phyloP scores from a whole-genome alignment of 2,888 invertebrate genomes.

The Villa cingulata region DNA sequence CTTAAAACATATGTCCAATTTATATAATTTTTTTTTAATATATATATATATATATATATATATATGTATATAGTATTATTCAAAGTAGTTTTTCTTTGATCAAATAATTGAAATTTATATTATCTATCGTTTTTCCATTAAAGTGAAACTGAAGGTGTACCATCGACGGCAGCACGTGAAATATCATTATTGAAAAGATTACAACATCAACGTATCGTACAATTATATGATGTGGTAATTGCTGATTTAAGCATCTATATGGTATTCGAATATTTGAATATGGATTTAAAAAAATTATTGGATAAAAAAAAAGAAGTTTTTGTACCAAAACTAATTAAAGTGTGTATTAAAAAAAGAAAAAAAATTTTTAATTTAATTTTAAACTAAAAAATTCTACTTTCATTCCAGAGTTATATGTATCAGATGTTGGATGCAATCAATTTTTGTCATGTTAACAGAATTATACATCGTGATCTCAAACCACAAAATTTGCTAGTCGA shows the following conservation, averaged over 20 bases:
- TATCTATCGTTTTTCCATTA: no score
- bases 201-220: conserved; percentile 80
- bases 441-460: conserved; percentile 79
- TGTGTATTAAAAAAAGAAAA: conserved; percentile 23
- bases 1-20: no score
- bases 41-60: no score
- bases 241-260: conserved; percentile 75
- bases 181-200: conserved; percentile 85
- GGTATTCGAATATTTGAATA: conserved; percentile 86
- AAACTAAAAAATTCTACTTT: background rate
- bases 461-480: conserved; percentile 86
- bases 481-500: conserved; percentile 93
- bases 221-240: conserved; percentile 78
- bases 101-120: no score
- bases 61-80: no score
- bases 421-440: conserved; percentile 79
- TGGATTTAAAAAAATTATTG: conserved; percentile 83
- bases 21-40: no score
- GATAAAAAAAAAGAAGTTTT: conserved; percentile 54
- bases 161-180: conserved; percentile 93
- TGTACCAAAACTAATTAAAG: conserved; percentile 52
- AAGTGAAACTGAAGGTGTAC: conserved; percentile 94
- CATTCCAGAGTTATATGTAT: conserved; percentile 58
- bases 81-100: no score
- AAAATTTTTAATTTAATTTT: background rate